Percentiles rank a stretch among this genome's conserved stretches.
phyloP scores from a whole-genome alignment of 2,113 vertebrate genomes.

The Daboia siamensis region DNA sequence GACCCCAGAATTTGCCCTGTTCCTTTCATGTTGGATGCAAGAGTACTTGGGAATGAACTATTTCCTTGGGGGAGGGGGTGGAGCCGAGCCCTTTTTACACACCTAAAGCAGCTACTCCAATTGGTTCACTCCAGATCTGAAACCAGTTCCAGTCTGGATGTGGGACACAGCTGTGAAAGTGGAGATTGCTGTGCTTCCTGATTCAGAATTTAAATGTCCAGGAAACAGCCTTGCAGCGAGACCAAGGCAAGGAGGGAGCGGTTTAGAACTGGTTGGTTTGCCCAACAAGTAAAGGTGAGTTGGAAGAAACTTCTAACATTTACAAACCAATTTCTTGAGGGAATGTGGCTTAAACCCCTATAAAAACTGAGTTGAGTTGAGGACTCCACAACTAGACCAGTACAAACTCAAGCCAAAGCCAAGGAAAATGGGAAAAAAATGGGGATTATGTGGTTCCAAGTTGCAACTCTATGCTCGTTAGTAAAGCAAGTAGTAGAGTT shows the following conservation, averaged over 20 bases:
- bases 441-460: background rate
- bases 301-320: background rate
- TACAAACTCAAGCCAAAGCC: background rate
- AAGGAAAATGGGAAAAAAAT: background rate
- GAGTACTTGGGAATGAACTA: slow-evolving; percentile 77
- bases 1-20: slow-evolving; percentile 76
- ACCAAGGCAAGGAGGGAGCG: slow-evolving; percentile 39
- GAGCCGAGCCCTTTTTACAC: slow-evolving; percentile 56
- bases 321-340: background rate
- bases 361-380: background rate
- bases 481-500: background rate
- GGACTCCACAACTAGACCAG: too few species aligned
- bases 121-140: slow-evolving; percentile 65
- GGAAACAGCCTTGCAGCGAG: slow-evolving; percentile 36
- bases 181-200: slow-evolving; percentile 47
- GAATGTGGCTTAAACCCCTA: background rate
- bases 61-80: slow-evolving; percentile 83
- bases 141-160: slow-evolving; percentile 56
- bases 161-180: slow-evolving; percentile 16
- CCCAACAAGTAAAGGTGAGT: slow-evolving; percentile 64
- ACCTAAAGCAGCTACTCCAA: slow-evolving; percentile 36
- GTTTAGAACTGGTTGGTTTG: slow-evolving; percentile 22
- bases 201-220: slow-evolving; percentile 65
- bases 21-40: slow-evolving; percentile 68
- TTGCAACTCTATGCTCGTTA: background rate